Evolutionary conservation across 1,140 invertebrate species (phyloP), one percentile per base, ranked within the genome.

Genomic region (Charaxes varanes): DNA sequence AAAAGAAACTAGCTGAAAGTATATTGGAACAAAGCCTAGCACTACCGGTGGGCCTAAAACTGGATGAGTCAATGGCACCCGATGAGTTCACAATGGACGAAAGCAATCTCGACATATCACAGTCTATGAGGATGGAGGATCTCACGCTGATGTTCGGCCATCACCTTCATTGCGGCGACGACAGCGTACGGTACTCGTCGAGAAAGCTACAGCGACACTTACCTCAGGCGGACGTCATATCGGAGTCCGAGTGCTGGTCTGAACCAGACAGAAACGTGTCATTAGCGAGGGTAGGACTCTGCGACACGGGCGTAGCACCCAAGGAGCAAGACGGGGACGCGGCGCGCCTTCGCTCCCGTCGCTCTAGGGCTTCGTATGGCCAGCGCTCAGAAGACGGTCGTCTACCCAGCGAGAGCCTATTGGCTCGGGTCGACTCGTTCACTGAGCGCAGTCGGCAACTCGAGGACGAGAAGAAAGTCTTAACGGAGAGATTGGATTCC

Each of bases 261-360:
- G 93, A 94, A 64, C 93, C 93, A 0, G 93, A 95, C 58, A 86
- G 92, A 41, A 89, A 87, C 37, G 92, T 94, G 0, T 94, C 93
- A 0, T 69, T 91, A 38, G 91, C 90, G 0, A 86, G 93, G 42
- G 94, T 94, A 23, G 92, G 93, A 1, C 70, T 94, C 2, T 86
- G 81, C 33, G 86, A 76, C 27, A 72, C 72, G 6, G 73, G 71
- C 6, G 46, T 78, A 1, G 47, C n/a, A n/a, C n/a, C n/a, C n/a
- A n/a, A n/a, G n/a, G n/a, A n/a, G n/a, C n/a, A n/a, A n/a, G n/a
- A n/a, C n/a, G n/a, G n/a, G n/a, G n/a, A n/a, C n/a, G n/a, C n/a
- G n/a, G n/a, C n/a, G n/a, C n/a, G 62, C 40, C 53, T 50, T 35
- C 50, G 62, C n/a, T 37, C 59, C 1, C 53, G 79, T 6, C 60